These are phyloP conservation scores for Pachliopta kotzebuea DNA, from an alignment of 2,888 invertebrate species.

Conservation along the genomic window DNA sequence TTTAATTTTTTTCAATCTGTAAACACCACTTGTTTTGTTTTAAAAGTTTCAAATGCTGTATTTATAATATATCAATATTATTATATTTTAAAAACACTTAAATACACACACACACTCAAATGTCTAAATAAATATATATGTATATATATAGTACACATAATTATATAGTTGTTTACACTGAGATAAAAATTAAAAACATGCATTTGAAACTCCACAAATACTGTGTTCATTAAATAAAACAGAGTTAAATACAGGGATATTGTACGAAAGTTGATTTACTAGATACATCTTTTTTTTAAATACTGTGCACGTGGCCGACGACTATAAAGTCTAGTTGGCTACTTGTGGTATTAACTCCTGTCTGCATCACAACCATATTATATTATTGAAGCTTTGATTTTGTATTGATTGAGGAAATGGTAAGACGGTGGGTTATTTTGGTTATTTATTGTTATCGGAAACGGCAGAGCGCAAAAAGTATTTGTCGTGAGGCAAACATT, in stretches of 20 bases:
- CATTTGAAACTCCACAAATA: constrained; percentile 61
- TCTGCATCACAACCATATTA: constrained; percentile 49
- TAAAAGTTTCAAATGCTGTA: constrained; percentile 54
- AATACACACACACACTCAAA: neutral
- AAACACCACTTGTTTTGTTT: constrained; percentile 50
- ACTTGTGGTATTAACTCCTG: constrained; percentile 42
- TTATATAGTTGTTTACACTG: constrained; percentile 31
- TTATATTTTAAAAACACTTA: neutral
- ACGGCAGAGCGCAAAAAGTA: constrained; percentile 8
- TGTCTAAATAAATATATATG: constrained; percentile 16
- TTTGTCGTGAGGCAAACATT: constrained; percentile 6
- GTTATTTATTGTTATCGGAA: constrained; percentile 41
- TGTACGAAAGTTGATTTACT: constrained; percentile 67
- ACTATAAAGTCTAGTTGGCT: constrained; percentile 3
- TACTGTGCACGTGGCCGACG: constrained; percentile 20
- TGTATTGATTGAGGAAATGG: constrained; percentile 57
- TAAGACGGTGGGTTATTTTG: constrained; percentile 63
- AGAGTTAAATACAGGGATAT: constrained; percentile 79
- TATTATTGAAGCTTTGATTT: constrained; percentile 75
- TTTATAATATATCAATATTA: constrained; percentile 32
- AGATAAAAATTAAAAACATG: constrained; percentile 32
- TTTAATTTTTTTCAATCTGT: constrained; percentile 73
- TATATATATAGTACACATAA: constrained; percentile 31
- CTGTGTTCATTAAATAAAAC: constrained; percentile 76
- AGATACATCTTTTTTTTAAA: constrained; percentile 49